Conservation (phyloP, 1,140 invertebrate species). For the Trichomalopsis sarcophagae region DNA sequence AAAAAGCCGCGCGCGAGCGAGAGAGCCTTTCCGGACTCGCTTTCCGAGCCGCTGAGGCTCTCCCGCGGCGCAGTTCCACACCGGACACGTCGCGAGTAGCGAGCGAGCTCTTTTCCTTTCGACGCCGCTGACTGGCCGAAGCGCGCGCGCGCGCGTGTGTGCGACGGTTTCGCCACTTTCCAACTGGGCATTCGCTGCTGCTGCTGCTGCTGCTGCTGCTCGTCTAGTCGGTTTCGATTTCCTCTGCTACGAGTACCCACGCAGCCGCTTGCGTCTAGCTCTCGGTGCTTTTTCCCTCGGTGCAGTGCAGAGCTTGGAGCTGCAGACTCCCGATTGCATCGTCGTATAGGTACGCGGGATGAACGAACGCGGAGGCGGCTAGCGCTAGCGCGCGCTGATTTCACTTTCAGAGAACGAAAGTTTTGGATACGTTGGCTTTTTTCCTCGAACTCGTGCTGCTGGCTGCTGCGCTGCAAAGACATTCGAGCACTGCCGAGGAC, state of each 20-base stretch:
- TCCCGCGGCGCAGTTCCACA: neutral
- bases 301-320: no score
- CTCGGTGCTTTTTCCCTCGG: no score
- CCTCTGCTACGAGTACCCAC: neutral
- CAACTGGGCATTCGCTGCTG: neutral
- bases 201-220: no score
- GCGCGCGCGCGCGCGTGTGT: no score
- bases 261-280: no score
- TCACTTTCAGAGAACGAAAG: neutral
- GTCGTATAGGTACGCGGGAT: neutral
- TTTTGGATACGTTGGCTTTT: neutral
- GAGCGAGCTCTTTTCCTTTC: neutral
- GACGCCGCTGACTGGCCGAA: neutral
- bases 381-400: neutral
- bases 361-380: neutral
- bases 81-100: constrained; percentile 20
- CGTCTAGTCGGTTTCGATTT: neutral
- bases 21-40: constrained; percentile 64
- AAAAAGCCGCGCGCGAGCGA: constrained; percentile 48
- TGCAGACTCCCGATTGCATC: neutral
- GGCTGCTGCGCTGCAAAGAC: no score
- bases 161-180: neutral
- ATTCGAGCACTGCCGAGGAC: no score
- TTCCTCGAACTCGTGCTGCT: no score
- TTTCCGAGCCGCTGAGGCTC: constrained; percentile 42